phyloP scores from a whole-genome alignment of 2,888 invertebrate genomes.

The Apamea epomidion region DNA sequence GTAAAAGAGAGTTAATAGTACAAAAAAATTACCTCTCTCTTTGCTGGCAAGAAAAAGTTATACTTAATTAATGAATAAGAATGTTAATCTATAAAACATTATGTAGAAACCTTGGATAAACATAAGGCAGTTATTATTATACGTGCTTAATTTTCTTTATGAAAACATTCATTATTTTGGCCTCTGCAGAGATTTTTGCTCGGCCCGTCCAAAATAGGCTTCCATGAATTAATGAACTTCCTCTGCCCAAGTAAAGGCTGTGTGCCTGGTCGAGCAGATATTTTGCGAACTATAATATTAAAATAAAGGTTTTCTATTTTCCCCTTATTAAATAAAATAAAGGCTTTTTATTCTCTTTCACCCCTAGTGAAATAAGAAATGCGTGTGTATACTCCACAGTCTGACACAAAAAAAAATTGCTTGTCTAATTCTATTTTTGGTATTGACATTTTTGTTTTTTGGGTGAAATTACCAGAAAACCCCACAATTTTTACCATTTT shows the following conservation, averaged over 20 bases:
- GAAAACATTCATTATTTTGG: slow-evolving; percentile 62
- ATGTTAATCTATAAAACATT: slow-evolving; percentile 19
- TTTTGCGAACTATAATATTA: neutral
- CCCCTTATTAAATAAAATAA: neutral
- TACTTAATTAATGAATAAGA: slow-evolving; percentile 9
- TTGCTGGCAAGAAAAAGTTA: neutral
- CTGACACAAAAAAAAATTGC: neutral
- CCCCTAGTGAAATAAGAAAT: neutral
- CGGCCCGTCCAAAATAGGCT: slow-evolving; percentile 63
- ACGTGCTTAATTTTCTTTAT: slow-evolving; percentile 53
- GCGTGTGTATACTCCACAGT: too few relatives aligned
- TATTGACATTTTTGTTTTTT: too few relatives aligned
- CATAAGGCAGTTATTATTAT: slow-evolving; percentile 51
- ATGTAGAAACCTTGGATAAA: slow-evolving; percentile 11
- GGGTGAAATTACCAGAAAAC: too few relatives aligned
- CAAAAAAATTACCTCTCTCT: neutral
- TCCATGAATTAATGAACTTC: slow-evolving; percentile 72
- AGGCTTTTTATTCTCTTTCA: too few relatives aligned
- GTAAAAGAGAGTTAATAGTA: neutral
- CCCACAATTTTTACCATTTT: too few relatives aligned
- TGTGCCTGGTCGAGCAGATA: slow-evolving; percentile 14
- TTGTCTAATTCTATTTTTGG: too few relatives aligned
- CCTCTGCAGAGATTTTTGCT: slow-evolving; percentile 50
- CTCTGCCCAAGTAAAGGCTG: slow-evolving; percentile 48
- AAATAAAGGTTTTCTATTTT: neutral